Evolutionary conservation across 2,113 vertebrate species (phyloP), one percentile per base, ranked within the genome.

Genomic region (Sakesphorus luctuosus): DNA sequence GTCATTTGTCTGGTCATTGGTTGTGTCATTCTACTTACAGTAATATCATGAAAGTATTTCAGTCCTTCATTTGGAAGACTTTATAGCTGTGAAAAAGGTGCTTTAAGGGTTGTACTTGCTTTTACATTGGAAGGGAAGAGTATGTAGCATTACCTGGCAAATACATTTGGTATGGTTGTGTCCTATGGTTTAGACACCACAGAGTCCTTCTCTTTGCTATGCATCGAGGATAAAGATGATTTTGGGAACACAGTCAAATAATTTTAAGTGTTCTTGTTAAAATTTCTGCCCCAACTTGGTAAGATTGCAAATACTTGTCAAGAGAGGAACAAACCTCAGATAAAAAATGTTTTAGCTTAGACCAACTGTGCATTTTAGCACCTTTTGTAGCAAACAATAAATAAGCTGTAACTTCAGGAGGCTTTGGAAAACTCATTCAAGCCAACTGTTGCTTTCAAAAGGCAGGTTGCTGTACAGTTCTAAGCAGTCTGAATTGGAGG

Each of bases 151-250:
- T 71, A 49, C 35, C 67, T 63, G 20, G 24, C 13, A 55, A 80
- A 55, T 59, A 49, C 10, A 81, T 80, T n/a, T 65, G 23, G 15
- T 69, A 12, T 16, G 23, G 4, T 46, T 68, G n/a, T 50, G 25
- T 92, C 55, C 13, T 36, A 28, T 79, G 24, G 35, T 71, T 79
- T 49, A 33, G 2, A 3, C 71, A 7, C 19, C 35, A 65, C 35
- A 44, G 35, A 73, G 58, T 65, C 29, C 26, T 72, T 50, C 63
- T 81, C 26, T 46, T 46, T 76, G 19, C 25, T 58, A 5, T 43
- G 29, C 26, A 46, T n/a, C 0, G 0, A 73, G 29, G 56, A 55
- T 47, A 28, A 68, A 81, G 88, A 73, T 36, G 0, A 61, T 78
- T 87, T 78, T 69, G 29, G 55, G 50, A 78, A 38, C 18, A 28